These are phyloP conservation scores for Saccostrea glomerata DNA, from an alignment of 1,140 invertebrate genomes.

Conservation along the genomic window DNA sequence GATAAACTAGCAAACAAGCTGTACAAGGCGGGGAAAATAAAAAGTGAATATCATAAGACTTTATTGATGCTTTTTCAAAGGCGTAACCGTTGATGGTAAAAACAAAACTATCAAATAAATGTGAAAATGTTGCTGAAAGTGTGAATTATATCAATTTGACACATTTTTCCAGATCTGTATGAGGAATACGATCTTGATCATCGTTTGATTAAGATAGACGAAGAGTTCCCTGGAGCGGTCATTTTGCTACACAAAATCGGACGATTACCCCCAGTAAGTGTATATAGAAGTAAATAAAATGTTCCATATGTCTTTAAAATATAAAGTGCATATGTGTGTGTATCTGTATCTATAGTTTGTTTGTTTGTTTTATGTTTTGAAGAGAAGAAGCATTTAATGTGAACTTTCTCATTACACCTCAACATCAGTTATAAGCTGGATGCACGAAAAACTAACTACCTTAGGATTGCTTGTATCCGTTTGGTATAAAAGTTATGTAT, in stretches of 20 bases:
- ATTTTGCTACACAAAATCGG: slow-evolving; percentile 74
- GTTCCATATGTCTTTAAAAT: too few relatives aligned
- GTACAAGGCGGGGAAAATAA: slow-evolving; percentile 75
- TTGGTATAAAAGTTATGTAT: too few relatives aligned
- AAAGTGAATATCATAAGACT: slow-evolving; percentile 50
- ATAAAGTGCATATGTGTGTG: too few relatives aligned
- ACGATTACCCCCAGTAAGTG: slow-evolving; percentile 67
- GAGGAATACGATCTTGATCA: slow-evolving; percentile 70
- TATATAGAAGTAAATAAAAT: background rate
- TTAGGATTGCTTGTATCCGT: too few relatives aligned
- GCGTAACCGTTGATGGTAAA: background rate
- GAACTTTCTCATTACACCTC: too few relatives aligned
- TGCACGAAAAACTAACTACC: too few relatives aligned
- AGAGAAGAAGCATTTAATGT: too few relatives aligned
- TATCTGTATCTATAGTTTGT: too few relatives aligned
- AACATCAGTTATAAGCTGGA: too few relatives aligned
- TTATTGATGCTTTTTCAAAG: background rate
- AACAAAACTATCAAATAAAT: background rate
- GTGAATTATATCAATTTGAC: background rate
- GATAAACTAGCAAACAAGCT: slow-evolving; percentile 75
- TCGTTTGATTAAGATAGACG: slow-evolving; percentile 71
- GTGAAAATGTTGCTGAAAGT: background rate
- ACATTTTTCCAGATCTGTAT: slow-evolving; percentile 68
- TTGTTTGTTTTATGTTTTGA: too few relatives aligned
- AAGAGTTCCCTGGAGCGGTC: slow-evolving; percentile 75